Conservation (phyloP, 2,797 vertebrate species). For the Oreortyx pictus region DNA sequence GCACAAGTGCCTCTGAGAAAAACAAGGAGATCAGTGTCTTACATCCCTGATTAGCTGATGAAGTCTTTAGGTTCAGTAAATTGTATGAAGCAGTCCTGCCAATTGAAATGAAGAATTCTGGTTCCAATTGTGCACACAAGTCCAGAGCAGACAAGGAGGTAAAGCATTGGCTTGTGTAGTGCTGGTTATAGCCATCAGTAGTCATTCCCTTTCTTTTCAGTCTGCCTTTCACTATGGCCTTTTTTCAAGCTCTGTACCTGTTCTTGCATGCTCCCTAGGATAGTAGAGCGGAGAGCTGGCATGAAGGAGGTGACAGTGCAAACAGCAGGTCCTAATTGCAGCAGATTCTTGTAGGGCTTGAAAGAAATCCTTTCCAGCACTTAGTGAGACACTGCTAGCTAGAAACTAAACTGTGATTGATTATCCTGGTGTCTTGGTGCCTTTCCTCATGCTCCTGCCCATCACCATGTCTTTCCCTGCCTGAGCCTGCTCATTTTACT, state of each 20-base stretch:
- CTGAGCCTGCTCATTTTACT: constrained; percentile 26
- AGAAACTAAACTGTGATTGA: not conserved
- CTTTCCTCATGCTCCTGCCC: not conserved
- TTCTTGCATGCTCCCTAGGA: not conserved
- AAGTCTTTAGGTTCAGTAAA: not conserved
- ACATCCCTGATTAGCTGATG: not conserved
- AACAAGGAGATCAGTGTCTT: not conserved
- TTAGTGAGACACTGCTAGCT: not conserved
- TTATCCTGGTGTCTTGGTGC: not conserved
- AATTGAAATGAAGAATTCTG: not conserved
- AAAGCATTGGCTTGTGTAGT: not conserved
- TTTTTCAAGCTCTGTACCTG: not conserved
- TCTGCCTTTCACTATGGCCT: not conserved
- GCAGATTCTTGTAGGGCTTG: not conserved
- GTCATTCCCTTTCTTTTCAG: not conserved
- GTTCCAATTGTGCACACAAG: not conserved
- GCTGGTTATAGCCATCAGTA: not conserved
- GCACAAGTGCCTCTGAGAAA: not conserved
- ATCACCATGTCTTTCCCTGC: not conserved
- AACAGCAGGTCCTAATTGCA: not conserved
- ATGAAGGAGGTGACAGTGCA: not conserved
- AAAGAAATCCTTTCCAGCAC: not conserved
- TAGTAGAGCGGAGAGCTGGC: not conserved
- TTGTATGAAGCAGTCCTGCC: not conserved
- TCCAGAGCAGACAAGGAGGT: too few relatives aligned